A percentile compares a stretch with the other conserved stretches of the same genome.
These are phyloP conservation scores for Copidosoma aretas DNA, from an alignment of 2,888 invertebrate species.

Conservation along the genomic window DNA sequence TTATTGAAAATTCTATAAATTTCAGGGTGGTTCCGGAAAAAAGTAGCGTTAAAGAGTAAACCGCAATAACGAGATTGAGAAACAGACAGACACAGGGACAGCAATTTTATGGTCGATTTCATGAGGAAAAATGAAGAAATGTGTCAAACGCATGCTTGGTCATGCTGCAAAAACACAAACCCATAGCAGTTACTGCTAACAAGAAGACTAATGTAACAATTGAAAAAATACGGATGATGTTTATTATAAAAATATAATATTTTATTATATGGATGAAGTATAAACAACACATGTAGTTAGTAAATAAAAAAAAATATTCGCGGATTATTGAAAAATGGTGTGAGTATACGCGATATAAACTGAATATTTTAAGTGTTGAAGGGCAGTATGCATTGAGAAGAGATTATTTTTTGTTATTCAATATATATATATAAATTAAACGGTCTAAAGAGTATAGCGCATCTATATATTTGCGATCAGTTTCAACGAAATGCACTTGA, in stretches of 20 bases:
- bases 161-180: conserved; percentile 48
- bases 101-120: no score
- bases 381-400: conserved; percentile 40
- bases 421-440: conserved; percentile 36
- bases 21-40: conserved; percentile 67
- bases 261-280: conserved; percentile 59
- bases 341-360: conserved; percentile 40
- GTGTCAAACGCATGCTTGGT: conserved; percentile 48
- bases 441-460: conserved; percentile 42
- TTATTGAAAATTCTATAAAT: conserved; percentile 29
- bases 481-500: conserved; percentile 41
- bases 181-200: conserved; percentile 53
- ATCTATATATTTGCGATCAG: conserved; percentile 40
- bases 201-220: conserved; percentile 58
- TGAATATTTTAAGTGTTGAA: conserved; percentile 40
- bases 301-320: conserved; percentile 41
- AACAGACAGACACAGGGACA: conserved; percentile 28
- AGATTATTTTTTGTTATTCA: conserved; percentile 42
- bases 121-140: conserved; percentile 44
- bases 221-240: conserved; percentile 54
- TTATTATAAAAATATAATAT: conserved; percentile 59
- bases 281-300: conserved; percentile 53
- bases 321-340: conserved; percentile 41
- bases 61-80: conserved; percentile 48
- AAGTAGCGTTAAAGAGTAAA: conserved; percentile 64